A percentile compares a stretch with the other conserved stretches of the same genome.
Evolutionary conservation across 2,797 vertebrate species (phyloP).

Genomic region (Anguilla marmorata): DNA sequence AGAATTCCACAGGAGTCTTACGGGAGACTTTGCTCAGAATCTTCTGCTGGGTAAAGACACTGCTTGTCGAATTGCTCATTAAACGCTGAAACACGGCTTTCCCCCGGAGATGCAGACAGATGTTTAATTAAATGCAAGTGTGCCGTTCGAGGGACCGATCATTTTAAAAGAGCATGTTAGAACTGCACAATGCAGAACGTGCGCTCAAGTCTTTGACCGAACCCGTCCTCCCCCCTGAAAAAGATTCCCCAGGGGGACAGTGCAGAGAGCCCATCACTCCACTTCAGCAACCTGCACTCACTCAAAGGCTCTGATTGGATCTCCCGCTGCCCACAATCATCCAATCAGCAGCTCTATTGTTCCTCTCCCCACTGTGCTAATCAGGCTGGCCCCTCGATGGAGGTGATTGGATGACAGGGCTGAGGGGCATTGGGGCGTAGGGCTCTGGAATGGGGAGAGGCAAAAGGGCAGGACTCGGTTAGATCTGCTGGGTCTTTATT

Average conservation of each 20-base stretch:
- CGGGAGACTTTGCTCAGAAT: conserved; percentile 26
- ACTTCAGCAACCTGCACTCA: conserved; percentile 83
- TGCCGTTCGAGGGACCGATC: conserved; percentile 59
- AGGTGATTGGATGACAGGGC: neutral
- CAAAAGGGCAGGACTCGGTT: neutral
- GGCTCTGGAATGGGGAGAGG: neutral
- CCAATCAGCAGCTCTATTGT: conserved; percentile 88
- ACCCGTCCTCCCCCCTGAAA: conserved; percentile 25
- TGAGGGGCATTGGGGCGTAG: neutral
- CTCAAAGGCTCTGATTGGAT: conserved; percentile 86
- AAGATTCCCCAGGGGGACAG: neutral
- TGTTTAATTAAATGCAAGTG: conserved; percentile 55
- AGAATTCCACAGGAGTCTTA: conserved; percentile 31
- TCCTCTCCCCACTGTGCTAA: conserved; percentile 80
- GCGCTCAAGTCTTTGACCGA: neutral
- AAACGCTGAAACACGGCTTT: conserved; percentile 14
- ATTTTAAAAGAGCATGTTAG: neutral
- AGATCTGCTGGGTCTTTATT: no score
- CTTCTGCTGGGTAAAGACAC: conserved; percentile 45
- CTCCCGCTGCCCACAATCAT: conserved; percentile 95
- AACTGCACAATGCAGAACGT: neutral
- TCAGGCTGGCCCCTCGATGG: conserved; percentile 57
- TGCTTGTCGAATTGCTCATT: conserved; percentile 49
- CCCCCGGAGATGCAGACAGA: conserved; percentile 45
- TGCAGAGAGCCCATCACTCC: conserved; percentile 77